These are phyloP conservation scores for Spea bombifrons DNA, from an alignment of 2,113 vertebrate species.

Conservation along the genomic window DNA sequence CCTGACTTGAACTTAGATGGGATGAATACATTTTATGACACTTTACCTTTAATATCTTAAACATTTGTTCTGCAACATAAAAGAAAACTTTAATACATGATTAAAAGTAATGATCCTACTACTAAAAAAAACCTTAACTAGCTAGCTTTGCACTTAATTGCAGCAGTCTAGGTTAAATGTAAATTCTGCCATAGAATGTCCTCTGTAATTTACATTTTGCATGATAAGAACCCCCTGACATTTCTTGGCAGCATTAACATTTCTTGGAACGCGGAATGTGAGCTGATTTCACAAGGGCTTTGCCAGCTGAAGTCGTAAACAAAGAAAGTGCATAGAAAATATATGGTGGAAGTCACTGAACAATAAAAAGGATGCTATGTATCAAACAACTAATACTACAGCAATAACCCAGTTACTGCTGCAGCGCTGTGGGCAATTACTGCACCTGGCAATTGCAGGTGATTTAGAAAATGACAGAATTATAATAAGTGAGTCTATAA, in stretches of 20 bases:
- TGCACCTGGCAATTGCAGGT: constrained; percentile 14
- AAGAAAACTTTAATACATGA: too few relatives aligned
- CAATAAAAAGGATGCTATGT: not conserved
- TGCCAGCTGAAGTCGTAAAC: not conserved
- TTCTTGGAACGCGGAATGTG: not conserved
- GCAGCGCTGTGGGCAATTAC: not conserved
- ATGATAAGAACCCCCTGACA: not conserved
- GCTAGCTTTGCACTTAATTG: too few relatives aligned
- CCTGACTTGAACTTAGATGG: too few relatives aligned
- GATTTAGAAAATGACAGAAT: constrained; percentile 4
- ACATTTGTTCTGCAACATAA: too few relatives aligned
- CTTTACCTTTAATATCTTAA: too few relatives aligned
- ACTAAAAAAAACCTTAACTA: too few relatives aligned
- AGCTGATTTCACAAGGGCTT: not conserved
- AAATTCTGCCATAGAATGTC: not conserved
- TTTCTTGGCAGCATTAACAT: not conserved
- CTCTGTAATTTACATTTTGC: not conserved
- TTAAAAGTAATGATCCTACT: too few relatives aligned
- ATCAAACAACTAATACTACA: not conserved
- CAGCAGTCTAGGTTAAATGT: not conserved
- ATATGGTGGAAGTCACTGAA: not conserved
- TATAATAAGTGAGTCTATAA: constrained; percentile 12
- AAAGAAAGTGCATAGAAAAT: not conserved
- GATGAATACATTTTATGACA: too few relatives aligned
- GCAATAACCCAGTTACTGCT: not conserved